Evolutionary conservation across 2,113 vertebrate genomes (phyloP), one percentile per base, ranked within the genome.

Genomic region (Ochotona curzoniae): DNA sequence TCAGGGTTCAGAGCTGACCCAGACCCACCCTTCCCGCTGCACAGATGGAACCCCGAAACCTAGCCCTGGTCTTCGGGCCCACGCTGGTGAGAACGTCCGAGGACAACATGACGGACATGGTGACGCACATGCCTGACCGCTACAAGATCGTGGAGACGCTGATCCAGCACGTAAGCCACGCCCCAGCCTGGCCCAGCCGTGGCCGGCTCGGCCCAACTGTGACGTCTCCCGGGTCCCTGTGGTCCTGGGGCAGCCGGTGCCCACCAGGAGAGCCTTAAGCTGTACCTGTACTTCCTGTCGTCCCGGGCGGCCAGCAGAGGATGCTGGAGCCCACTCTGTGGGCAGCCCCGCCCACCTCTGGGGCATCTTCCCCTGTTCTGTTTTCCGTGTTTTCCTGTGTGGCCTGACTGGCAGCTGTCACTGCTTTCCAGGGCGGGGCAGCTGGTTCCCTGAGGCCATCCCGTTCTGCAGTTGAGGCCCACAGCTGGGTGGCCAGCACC

Each of bases 31-130:
- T 71, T 69, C 96, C 26, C 13, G 67, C 0, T 89, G 32, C 73
- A 73, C 97, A 99, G 99, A 99, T 99, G 99, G 99, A 99, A 74
- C 99, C 99, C 49, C 98, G 99, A 76, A 99, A 99, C 97, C 97
- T 99, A 97, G 99, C 99, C 0, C 98, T 99, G 96, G 99, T 99
- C 76, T 99, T 99, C 0, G 99, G 99, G 26, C 99, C 99, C 5
- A 99, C 99, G 0, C 96, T 99, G 95, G 99, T 99, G 64, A 97
- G 99, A 44, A 99, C 99, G 0, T 99, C 99, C 0, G 99, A 99
- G 97, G 99, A 99, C 98, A 99, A 99, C 98, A 99, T 99, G 99
- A 99, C 99, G 0, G 99, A 99, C 97, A 99, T 99, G 99, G 99
- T 99, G 96, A 99, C 99, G 0, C 99, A 99, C 98, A 99, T 99